Percentiles rank a stretch among this genome's conserved stretches.
phyloP scores from a whole-genome alignment of 2,113 vertebrate species.

The Holacanthus passer region DNA sequence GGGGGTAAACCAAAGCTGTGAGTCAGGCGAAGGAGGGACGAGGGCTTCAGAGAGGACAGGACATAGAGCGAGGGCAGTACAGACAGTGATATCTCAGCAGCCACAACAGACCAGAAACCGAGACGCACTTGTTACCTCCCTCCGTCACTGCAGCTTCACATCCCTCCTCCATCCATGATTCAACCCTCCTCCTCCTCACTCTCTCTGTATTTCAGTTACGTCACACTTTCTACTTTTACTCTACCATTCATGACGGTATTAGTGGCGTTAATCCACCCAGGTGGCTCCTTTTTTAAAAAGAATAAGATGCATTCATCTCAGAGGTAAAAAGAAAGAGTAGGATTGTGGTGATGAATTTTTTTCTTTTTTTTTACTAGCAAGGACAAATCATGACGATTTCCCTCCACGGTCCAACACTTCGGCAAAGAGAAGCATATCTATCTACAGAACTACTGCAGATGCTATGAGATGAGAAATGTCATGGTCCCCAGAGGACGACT shows the following conservation, averaged over 20 bases:
- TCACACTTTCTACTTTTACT: slow-evolving; percentile 24
- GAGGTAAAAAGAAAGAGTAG: not conserved
- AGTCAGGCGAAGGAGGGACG: slow-evolving; percentile 34
- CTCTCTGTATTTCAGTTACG: slow-evolving; percentile 26
- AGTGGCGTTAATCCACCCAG: slow-evolving; percentile 16
- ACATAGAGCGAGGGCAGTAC: slow-evolving; percentile 13
- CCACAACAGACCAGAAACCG: slow-evolving; percentile 27
- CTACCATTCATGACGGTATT: slow-evolving; percentile 28
- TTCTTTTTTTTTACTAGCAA: not conserved
- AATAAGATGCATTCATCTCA: not conserved
- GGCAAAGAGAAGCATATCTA: not conserved
- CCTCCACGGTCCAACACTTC: not conserved
- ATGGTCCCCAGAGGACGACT: no score
- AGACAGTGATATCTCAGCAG: slow-evolving; percentile 25
- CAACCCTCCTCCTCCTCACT: slow-evolving; percentile 20
- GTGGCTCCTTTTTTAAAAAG: slow-evolving; percentile 11
- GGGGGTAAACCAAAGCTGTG: slow-evolving; percentile 49
- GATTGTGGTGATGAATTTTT: not conserved
- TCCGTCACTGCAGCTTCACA: slow-evolving; percentile 8
- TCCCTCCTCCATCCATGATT: slow-evolving; percentile 21
- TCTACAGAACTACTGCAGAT: not conserved
- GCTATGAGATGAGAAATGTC: not conserved
- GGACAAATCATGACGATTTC: not conserved
- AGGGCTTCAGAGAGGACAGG: slow-evolving; percentile 43
- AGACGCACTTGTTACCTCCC: slow-evolving; percentile 17